Conservation (phyloP, 2,113 vertebrate genomes). For the Thamnaconus septentrionalis region DNA sequence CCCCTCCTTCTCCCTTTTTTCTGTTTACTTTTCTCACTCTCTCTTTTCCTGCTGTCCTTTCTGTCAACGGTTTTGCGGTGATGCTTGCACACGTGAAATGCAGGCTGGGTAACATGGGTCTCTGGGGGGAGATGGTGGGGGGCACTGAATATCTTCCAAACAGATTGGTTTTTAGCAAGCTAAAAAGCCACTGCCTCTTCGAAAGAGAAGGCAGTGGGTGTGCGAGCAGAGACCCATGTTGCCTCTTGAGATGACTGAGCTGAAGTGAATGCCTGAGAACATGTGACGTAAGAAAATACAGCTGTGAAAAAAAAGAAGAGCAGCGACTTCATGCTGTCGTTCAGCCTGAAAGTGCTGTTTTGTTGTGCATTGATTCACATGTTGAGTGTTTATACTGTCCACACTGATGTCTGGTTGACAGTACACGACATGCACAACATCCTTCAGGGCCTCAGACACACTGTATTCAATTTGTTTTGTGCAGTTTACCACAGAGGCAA, state of each 20-base stretch:
- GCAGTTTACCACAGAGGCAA: too few relatives aligned
- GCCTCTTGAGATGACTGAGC: slow-evolving; percentile 44
- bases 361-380: slow-evolving; percentile 10
- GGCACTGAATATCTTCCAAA: too few relatives aligned
- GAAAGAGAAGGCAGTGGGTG: neutral
- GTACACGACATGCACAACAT: neutral
- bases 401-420: slow-evolving; percentile 1
- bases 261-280: slow-evolving; percentile 37
- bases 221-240: slow-evolving; percentile 49
- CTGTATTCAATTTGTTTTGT: neutral
- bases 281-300: slow-evolving; percentile 43
- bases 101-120: slow-evolving; percentile 69
- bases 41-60: slow-evolving; percentile 53
- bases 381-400: neutral
- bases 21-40: slow-evolving; percentile 49
- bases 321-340: slow-evolving; percentile 16
- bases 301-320: slow-evolving; percentile 9
- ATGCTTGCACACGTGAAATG: slow-evolving; percentile 62
- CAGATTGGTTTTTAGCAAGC: neutral
- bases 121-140: neutral
- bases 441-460: neutral
- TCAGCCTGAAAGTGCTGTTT: slow-evolving; percentile 11
- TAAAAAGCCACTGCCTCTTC: neutral
- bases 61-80: slow-evolving; percentile 58
- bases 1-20: slow-evolving; percentile 27